Evolutionary conservation across 2,888 invertebrate genomes (phyloP), one percentile per base, ranked within the genome.

Genomic region (Melikaiella ostensackeni): DNA sequence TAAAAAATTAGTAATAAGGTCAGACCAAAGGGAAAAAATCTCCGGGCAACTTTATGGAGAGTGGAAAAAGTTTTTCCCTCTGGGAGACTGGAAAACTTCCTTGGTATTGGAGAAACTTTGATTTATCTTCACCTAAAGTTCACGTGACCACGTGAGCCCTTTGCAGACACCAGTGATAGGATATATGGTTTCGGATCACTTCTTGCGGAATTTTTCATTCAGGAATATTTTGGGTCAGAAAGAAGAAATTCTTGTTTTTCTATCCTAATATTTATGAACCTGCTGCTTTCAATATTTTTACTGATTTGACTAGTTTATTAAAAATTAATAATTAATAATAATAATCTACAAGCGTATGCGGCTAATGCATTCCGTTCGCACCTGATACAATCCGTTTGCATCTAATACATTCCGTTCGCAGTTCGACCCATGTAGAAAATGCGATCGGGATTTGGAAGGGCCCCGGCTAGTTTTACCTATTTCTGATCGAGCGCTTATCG

Each of bases 51-150:
- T 70, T 70, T 70, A 50, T 70, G 70, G 30, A 50, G 30, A 30
- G 46, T 70, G 11, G 11, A 24, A 70, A 50, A 50, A 70, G 70
- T 50, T 70, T 46, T 70, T 30, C 21, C 27, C n/a, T 70, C 30
- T 8, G 5, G 11, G 7, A 50, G 8, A 30, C 21, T 46, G 9
- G 42, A 38, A 38, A 64, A 64, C 24, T 46, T 38, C 5, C 16
- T 13, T 64, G 27, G 5, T 5, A 50, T 70, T 2, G 70, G 19
- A 42, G 70, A 70, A 70, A 70, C 70, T 70, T 30, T 50, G 70
- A 70, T 70, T 70, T 70, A 70, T 70, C 30, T 30, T n/a, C 5
- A 70, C 46, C 64, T n/a, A n/a, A 27, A 70, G 50, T 50, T 70
- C 30, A 30, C 6, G 30, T 46, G 70, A 19, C 46, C 46, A 70